Conservation (phyloP, 2,888 invertebrate species). For the Drosophila kambysellisi region DNA sequence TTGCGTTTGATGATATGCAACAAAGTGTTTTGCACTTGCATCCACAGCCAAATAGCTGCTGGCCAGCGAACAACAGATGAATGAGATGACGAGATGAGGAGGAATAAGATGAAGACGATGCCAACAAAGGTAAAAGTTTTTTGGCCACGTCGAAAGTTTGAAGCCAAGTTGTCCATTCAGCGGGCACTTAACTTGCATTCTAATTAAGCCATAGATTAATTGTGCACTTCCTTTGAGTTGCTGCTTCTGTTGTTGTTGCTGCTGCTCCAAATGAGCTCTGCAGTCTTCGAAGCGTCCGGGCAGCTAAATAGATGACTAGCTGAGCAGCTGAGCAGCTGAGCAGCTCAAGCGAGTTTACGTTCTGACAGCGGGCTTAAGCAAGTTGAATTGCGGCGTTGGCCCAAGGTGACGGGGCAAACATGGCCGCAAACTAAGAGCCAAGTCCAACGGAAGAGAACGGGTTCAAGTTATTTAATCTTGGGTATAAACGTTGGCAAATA, state of each 20-base stretch:
- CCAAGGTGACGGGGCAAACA: conserved; percentile 31
- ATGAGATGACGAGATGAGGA: neutral
- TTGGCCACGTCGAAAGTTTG: conserved; percentile 36
- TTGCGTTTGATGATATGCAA: conserved; percentile 45
- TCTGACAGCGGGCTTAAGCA: conserved; percentile 35
- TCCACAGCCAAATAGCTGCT: conserved; percentile 4
- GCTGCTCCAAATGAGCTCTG: neutral
- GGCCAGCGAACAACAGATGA: neutral
- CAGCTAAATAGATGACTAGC: conserved; percentile 1
- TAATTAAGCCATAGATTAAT: conserved; percentile 64
- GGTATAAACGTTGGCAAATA: conserved; percentile 16
- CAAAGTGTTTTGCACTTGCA: conserved; percentile 40
- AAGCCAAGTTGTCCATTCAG: conserved; percentile 21
- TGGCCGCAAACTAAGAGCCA: conserved; percentile 5
- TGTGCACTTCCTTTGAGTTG: conserved; percentile 55
- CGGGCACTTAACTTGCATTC: conserved; percentile 54
- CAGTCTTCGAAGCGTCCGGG: conserved; percentile 6
- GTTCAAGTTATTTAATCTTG: conserved; percentile 44
- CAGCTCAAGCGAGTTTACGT: conserved; percentile 29
- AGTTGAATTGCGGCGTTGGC: conserved; percentile 15
- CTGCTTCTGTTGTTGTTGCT: neutral
- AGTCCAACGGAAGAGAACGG: conserved; percentile 38
- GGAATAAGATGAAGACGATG: neutral
- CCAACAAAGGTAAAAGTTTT: conserved; percentile 36
- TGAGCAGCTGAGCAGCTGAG: neutral